Conservation (phyloP, 2,888 invertebrate genomes). For the Heteromyza rotundicornis region DNA sequence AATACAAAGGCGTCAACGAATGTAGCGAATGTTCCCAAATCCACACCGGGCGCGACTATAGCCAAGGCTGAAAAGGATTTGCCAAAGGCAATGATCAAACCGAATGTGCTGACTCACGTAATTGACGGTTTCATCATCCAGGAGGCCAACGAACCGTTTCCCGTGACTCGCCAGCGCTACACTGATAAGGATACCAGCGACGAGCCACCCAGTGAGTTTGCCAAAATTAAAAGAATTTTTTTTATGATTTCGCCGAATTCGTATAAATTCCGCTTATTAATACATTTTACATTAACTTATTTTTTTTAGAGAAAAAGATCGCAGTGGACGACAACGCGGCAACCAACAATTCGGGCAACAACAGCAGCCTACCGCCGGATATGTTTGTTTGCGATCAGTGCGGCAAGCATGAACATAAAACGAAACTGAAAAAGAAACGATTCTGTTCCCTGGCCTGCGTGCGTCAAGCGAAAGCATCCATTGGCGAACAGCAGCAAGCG, state of each 20-base stretch:
- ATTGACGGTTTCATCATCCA: conserved; percentile 97
- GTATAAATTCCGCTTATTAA: background rate
- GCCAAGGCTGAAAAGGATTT: conserved; percentile 63
- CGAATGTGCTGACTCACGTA: conserved; percentile 93
- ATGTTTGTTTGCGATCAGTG: conserved; percentile 73
- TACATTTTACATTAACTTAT: too few species aligned
- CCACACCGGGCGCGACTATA: conserved; percentile 52
- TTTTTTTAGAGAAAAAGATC: conserved; percentile 56
- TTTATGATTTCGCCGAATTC: background rate
- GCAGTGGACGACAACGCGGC: conserved; percentile 42
- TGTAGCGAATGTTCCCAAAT: conserved; percentile 35
- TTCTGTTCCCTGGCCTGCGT: conserved; percentile 80
- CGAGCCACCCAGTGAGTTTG: conserved; percentile 83
- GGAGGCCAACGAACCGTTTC: conserved; percentile 90
- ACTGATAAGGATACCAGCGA: conserved; percentile 69
- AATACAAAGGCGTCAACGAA: conserved; percentile 26
- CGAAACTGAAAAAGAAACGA: conserved; percentile 76
- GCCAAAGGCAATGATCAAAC: conserved; percentile 92
- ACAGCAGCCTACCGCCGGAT: conserved; percentile 43
- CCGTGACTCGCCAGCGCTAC: conserved; percentile 72
- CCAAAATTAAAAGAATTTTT: too few species aligned
- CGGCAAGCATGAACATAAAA: conserved; percentile 69
- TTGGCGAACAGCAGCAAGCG: conserved; percentile 30
- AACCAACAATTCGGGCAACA: conserved; percentile 12
- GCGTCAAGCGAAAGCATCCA: conserved; percentile 60